Conservation (phyloP, 2,888 invertebrate genomes). For the Eupithecia subumbrata region DNA sequence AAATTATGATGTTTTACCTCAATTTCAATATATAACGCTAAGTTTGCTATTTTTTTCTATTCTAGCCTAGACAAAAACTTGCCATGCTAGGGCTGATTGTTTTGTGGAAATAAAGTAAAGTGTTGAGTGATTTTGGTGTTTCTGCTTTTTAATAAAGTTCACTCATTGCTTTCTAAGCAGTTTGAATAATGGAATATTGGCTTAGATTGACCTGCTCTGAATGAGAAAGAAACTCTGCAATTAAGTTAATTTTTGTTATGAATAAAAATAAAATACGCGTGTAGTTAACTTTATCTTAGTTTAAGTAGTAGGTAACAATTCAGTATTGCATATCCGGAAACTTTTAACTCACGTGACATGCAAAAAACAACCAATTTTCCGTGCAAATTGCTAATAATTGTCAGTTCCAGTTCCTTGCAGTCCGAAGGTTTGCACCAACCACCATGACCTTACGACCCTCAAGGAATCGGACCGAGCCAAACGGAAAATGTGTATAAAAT, state of each 20-base stretch:
- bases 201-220: background rate
- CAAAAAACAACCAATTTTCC: conserved; percentile 21
- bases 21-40: background rate
- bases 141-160: background rate
- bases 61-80: background rate
- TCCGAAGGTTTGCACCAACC: conserved; percentile 50
- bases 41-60: background rate
- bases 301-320: background rate
- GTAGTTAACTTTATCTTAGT: background rate
- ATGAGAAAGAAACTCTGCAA: background rate
- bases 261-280: background rate
- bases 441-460: conserved; percentile 63
- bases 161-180: background rate
- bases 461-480: conserved; percentile 51
- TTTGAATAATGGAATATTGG: background rate
- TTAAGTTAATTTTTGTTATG: background rate
- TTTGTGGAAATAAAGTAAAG: background rate
- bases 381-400: conserved; percentile 32
- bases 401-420: conserved; percentile 44
- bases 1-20: background rate
- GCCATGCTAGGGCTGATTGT: background rate
- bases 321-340: background rate
- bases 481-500: conserved; percentile 47
- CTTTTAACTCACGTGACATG: conserved; percentile 22
- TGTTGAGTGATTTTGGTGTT: no score